These are phyloP conservation scores for Tauraco hartlaubi DNA, from an alignment of 2,797 vertebrate genomes.

Conservation along the genomic window DNA sequence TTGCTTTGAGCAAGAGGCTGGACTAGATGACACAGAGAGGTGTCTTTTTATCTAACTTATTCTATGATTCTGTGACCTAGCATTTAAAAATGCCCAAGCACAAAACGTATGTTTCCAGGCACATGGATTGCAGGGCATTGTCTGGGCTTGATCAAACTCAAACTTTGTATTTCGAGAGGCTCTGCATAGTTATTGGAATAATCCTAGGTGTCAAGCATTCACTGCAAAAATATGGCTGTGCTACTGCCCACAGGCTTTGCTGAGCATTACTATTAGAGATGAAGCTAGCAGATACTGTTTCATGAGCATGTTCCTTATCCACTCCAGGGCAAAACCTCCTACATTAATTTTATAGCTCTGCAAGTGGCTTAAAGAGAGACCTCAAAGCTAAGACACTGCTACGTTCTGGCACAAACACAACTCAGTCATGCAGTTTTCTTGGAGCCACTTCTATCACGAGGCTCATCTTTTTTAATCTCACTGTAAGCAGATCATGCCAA, in stretches of 20 bases:
- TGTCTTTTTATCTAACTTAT: not conserved
- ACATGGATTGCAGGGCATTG: not conserved
- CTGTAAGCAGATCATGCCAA: not conserved
- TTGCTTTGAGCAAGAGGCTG: not conserved
- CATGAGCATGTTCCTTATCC: not conserved
- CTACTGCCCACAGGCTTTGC: not conserved
- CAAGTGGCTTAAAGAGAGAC: not conserved
- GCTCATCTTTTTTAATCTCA: conserved; percentile 18
- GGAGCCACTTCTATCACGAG: not conserved
- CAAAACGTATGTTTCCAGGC: not conserved
- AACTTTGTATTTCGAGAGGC: not conserved
- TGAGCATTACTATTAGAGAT: not conserved
- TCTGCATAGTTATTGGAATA: not conserved
- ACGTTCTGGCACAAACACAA: conserved; percentile 10
- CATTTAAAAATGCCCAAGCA: not conserved
- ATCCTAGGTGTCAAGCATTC: not conserved
- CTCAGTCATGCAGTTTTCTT: conserved; percentile 1
- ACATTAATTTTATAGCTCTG: not conserved
- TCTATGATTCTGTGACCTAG: not conserved
- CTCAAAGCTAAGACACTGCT: not conserved
- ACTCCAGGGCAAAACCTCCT: not conserved
- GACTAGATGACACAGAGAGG: not conserved
- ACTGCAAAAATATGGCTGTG: not conserved
- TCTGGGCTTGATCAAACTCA: not conserved
- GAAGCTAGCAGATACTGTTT: not conserved